These are phyloP conservation scores for Drosophila parabipectinata DNA, from an alignment of 1,140 invertebrate species.

Conservation along the genomic window DNA sequence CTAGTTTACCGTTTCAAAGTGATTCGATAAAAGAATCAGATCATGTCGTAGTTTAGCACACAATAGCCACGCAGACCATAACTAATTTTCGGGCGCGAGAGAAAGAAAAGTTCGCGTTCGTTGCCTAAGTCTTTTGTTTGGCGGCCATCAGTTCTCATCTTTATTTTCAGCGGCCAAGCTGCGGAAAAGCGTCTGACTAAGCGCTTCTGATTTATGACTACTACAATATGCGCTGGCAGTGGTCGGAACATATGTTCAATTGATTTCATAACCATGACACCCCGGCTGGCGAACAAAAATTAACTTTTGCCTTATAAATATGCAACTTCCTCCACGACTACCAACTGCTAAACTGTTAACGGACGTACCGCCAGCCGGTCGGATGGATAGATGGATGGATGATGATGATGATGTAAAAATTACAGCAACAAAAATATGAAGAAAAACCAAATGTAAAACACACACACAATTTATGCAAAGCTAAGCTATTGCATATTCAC, in stretches of 20 bases:
- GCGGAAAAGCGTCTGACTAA: slow-evolving; percentile 54
- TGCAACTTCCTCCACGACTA: slow-evolving; percentile 79
- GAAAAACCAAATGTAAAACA: slow-evolving; percentile 67
- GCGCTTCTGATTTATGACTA: slow-evolving; percentile 75
- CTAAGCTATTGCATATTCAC: slow-evolving; percentile 58
- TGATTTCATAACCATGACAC: slow-evolving; percentile 80
- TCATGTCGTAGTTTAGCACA: not conserved
- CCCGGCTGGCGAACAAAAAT: slow-evolving; percentile 48
- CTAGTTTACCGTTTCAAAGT: slow-evolving; percentile 15
- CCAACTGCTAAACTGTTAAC: slow-evolving; percentile 22
- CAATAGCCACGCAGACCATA: slow-evolving; percentile 7
- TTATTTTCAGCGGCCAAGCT: slow-evolving; percentile 16
- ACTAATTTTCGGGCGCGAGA: not conserved
- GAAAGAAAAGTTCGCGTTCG: slow-evolving; percentile 40
- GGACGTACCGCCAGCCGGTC: slow-evolving; percentile 22
- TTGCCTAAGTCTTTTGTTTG: slow-evolving; percentile 72
- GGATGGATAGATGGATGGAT: slow-evolving; percentile 14
- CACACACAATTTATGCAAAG: slow-evolving; percentile 72
- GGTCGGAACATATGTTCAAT: slow-evolving; percentile 74
- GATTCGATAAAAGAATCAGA: slow-evolving; percentile 16
- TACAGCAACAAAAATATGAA: slow-evolving; percentile 44
- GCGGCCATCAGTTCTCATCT: slow-evolving; percentile 59
- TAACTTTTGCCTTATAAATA: slow-evolving; percentile 72
- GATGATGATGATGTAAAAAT: slow-evolving; percentile 71
- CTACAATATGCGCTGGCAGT: slow-evolving; percentile 31